Evolutionary conservation across 2,888 invertebrate species (phyloP).

Genomic region (Cynaeus angustus): DNA sequence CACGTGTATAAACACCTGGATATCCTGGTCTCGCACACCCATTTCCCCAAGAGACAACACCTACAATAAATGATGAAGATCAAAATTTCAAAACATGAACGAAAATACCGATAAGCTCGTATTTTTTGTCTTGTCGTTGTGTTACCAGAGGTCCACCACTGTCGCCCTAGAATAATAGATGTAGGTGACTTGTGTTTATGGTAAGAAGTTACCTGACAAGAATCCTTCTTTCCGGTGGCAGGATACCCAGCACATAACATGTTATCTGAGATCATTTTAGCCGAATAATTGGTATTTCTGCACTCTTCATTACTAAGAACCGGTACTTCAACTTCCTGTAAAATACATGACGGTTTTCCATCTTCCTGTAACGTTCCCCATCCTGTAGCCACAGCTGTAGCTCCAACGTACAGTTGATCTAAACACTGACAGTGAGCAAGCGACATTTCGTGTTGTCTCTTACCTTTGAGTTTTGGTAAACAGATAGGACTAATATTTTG

Average conservation of each 20-base stretch:
- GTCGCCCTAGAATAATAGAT: constrained; percentile 66
- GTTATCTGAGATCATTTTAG: constrained; percentile 89
- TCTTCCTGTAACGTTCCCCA: constrained; percentile 93
- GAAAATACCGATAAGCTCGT: constrained; percentile 83
- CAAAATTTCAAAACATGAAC: neutral
- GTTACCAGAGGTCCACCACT: constrained; percentile 72
- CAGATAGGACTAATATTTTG: constrained; percentile 89
- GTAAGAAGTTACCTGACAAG: constrained; percentile 79
- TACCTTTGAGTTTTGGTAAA: constrained; percentile 80
- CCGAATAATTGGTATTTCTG: constrained; percentile 85
- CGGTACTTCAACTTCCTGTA: constrained; percentile 89
- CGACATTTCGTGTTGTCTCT: too few relatives aligned
- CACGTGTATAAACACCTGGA: constrained; percentile 89
- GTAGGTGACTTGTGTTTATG: neutral
- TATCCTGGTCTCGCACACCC: constrained; percentile 90
- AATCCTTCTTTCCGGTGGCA: constrained; percentile 82
- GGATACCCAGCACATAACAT: constrained; percentile 91
- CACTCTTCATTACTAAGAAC: constrained; percentile 83
- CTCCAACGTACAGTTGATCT: constrained; percentile 83
- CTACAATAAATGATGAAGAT: constrained; percentile 69
- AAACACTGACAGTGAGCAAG: constrained; percentile 57
- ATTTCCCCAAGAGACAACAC: constrained; percentile 92
- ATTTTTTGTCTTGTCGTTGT: constrained; percentile 78
- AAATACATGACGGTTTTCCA: constrained; percentile 87
- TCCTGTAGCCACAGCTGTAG: constrained; percentile 84